A percentile compares a stretch with the other conserved stretches of the same genome.
Evolutionary conservation across 2,888 invertebrate species (phyloP).

Genomic region (Dryadula phaetusa): DNA sequence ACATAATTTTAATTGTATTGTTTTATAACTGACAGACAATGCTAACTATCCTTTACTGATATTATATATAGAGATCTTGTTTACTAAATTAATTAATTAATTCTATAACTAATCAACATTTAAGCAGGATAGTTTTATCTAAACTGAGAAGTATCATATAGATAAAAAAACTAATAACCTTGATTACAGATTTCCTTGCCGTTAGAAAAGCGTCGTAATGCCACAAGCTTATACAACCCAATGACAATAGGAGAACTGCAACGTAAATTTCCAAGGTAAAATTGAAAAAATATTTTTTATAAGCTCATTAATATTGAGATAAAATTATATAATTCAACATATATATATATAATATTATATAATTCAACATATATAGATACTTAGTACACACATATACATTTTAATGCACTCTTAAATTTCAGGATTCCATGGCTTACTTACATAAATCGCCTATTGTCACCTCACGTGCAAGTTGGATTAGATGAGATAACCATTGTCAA

Average conservation of each 20-base stretch:
- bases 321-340: too few species aligned
- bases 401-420: conserved; percentile 29
- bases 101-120: too few species aligned
- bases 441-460: conserved; percentile 91
- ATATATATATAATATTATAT: too few species aligned
- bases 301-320: too few species aligned
- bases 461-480: conserved; percentile 84
- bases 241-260: conserved; percentile 93
- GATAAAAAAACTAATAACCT: background rate
- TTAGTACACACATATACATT: too few species aligned
- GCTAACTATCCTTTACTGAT: too few species aligned
- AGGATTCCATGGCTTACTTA: conserved; percentile 92
- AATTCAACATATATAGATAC: too few species aligned
- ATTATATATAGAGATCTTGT: background rate
- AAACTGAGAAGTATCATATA: too few species aligned
- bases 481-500: conserved; percentile 93
- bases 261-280: conserved; percentile 86
- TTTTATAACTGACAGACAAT: background rate
- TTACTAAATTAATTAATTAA: too few species aligned
- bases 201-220: conserved; percentile 95
- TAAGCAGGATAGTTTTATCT: too few species aligned
- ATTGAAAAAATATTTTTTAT: background rate
- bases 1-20: background rate
- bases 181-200: conserved; percentile 91
- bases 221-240: conserved; percentile 95